These are phyloP conservation scores for Halesus radiatus DNA, from an alignment of 1,140 invertebrate species.

Conservation along the genomic window DNA sequence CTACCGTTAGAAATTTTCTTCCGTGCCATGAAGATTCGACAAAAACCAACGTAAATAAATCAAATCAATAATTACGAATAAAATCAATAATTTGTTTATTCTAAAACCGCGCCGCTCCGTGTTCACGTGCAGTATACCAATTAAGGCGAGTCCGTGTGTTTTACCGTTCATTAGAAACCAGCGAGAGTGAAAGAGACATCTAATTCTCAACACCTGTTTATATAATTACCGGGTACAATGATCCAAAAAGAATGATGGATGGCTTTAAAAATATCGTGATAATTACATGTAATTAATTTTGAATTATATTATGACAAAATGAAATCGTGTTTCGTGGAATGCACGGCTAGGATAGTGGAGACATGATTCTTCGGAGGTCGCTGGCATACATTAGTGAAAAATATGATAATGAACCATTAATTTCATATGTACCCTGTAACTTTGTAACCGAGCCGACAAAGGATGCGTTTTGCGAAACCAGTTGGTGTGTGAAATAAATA, in stretches of 20 bases:
- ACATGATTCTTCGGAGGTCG: background rate
- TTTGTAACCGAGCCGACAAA: too few relatives aligned
- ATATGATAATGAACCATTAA: too few relatives aligned
- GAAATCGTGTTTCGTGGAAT: constrained; percentile 10
- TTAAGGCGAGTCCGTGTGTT: constrained; percentile 1
- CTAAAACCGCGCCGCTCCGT: background rate
- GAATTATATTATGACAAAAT: constrained; percentile 22
- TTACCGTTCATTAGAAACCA: constrained; percentile 15
- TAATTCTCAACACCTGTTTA: constrained; percentile 25
- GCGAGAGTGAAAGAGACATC: constrained; percentile 14
- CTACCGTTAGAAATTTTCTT: too few relatives aligned
- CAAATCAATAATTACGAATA: background rate
- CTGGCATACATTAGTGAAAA: background rate
- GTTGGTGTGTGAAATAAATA: too few relatives aligned
- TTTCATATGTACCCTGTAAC: too few relatives aligned
- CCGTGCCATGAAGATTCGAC: too few relatives aligned
- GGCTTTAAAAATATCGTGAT: constrained; percentile 26
- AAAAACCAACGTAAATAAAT: background rate
- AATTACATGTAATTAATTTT: constrained; percentile 38
- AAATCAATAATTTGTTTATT: constrained; percentile 16
- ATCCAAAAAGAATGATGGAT: constrained; percentile 28
- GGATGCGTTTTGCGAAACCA: too few relatives aligned
- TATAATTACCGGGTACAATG: constrained; percentile 35
- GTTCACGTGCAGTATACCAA: constrained; percentile 11
- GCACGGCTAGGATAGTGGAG: background rate